phyloP scores from a whole-genome alignment of 2,888 invertebrate species.

The Romanomermis culicivorax region DNA sequence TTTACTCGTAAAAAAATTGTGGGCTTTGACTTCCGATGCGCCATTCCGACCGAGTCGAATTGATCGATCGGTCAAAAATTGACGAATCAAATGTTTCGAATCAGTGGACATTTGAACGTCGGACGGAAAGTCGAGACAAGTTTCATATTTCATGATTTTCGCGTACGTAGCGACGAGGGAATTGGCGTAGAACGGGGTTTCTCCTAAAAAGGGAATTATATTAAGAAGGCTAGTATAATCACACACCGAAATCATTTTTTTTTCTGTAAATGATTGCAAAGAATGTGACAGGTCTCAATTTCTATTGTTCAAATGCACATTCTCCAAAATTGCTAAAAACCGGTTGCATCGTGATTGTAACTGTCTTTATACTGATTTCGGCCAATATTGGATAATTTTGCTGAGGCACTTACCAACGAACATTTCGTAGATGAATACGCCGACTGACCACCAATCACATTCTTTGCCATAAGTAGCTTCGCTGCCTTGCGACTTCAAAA shows the following conservation, averaged over 20 bases:
- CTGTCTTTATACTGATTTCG: too few species aligned
- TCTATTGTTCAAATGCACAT: too few species aligned
- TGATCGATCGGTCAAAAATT: slow-evolving; percentile 65
- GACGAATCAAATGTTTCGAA: slow-evolving; percentile 55
- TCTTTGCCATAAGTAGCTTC: slow-evolving; percentile 88
- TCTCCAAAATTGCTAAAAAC: too few species aligned
- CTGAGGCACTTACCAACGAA: slow-evolving; percentile 47
- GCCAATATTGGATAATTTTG: not conserved
- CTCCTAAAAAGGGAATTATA: slow-evolving; percentile 34
- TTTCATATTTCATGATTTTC: slow-evolving; percentile 96
- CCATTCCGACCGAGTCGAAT: slow-evolving; percentile 71
- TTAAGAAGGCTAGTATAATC: too few species aligned
- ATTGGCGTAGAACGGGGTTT: slow-evolving; percentile 96
- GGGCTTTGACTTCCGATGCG: slow-evolving; percentile 80
- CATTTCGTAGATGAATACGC: slow-evolving; percentile 97
- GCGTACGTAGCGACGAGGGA: slow-evolving; percentile 92
- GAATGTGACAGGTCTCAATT: too few species aligned
- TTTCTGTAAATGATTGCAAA: too few species aligned
- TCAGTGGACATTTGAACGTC: slow-evolving; percentile 70
- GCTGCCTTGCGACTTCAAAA: slow-evolving; percentile 80
- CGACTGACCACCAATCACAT: slow-evolving; percentile 59
- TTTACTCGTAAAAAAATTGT: slow-evolving; percentile 83
- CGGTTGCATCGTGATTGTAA: too few species aligned
- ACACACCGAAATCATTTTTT: too few species aligned
- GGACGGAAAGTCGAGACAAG: slow-evolving; percentile 69